phyloP scores from a whole-genome alignment of 2,797 vertebrate genomes.

The Luscinia megarhynchos region DNA sequence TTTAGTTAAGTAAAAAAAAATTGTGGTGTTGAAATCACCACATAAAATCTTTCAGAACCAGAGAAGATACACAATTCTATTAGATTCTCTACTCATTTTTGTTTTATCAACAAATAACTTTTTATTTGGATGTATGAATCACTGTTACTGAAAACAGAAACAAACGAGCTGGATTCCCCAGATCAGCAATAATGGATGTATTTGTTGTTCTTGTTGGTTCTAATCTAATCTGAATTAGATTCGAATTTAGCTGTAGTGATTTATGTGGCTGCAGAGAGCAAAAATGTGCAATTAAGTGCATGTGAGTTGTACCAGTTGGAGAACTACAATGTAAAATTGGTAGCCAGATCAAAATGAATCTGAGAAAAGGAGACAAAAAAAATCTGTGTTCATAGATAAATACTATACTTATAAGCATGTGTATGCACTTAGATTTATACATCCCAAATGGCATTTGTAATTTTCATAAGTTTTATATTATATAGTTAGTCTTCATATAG shows the following conservation, averaged over 20 bases:
- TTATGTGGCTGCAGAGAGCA: not conserved
- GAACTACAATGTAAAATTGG: not conserved
- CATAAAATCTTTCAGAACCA: not conserved
- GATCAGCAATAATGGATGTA: not conserved
- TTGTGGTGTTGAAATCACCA: not conserved
- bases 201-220: not conserved
- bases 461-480: not conserved
- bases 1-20: not conserved
- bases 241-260: not conserved
- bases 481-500: not conserved
- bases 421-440: not conserved
- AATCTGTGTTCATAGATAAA: accelerated
- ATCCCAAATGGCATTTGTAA: not conserved
- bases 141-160: not conserved
- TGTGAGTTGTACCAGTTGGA: not conserved
- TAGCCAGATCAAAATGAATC: not conserved
- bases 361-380: not conserved
- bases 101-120: not conserved
- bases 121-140: conserved; percentile 12
- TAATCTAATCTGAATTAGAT: not conserved
- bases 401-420: accelerated
- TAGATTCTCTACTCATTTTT: not conserved
- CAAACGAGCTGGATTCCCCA: not conserved
- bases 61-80: not conserved
- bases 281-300: not conserved